These are phyloP conservation scores for Bradypodion pumilum DNA, from an alignment of 2,797 vertebrate species.

Conservation along the genomic window DNA sequence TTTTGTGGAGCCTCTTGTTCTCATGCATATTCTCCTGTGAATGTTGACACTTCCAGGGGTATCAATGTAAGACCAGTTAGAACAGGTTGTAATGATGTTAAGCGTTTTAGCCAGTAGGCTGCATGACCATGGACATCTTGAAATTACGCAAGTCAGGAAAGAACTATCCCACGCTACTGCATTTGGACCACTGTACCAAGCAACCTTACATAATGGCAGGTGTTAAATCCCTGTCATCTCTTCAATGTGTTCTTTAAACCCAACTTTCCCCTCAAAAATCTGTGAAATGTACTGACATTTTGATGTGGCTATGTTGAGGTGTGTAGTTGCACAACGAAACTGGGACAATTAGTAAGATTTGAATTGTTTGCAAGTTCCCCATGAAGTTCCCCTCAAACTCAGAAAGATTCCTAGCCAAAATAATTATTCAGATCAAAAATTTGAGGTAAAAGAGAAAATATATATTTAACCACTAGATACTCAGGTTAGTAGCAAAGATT, in stretches of 20 bases:
- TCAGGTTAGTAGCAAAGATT: too few species aligned
- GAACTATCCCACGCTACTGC: not conserved
- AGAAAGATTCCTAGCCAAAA: too few species aligned
- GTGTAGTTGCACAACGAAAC: too few species aligned
- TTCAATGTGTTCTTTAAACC: not conserved
- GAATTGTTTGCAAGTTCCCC: too few species aligned
- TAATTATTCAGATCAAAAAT: too few species aligned
- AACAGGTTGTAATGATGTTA: not conserved
- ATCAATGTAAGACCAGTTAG: not conserved
- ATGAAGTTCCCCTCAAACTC: too few species aligned
- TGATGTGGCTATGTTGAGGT: not conserved
- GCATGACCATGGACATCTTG: not conserved
- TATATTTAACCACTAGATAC: too few species aligned
- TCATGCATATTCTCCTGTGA: not conserved
- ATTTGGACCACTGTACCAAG: not conserved
- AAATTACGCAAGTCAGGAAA: not conserved
- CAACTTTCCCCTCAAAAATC: not conserved
- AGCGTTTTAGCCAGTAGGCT: not conserved
- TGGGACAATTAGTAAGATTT: too few species aligned
- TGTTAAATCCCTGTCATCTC: not conserved
- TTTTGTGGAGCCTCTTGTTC: not conserved
- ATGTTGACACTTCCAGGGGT: constrained; percentile 6
- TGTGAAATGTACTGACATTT: not conserved
- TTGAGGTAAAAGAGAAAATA: too few species aligned
- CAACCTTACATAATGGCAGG: not conserved